Base-by-base conservation (phyloP, 2,113 vertebrate species). In the Ctenodactylus gundi region DNA sequence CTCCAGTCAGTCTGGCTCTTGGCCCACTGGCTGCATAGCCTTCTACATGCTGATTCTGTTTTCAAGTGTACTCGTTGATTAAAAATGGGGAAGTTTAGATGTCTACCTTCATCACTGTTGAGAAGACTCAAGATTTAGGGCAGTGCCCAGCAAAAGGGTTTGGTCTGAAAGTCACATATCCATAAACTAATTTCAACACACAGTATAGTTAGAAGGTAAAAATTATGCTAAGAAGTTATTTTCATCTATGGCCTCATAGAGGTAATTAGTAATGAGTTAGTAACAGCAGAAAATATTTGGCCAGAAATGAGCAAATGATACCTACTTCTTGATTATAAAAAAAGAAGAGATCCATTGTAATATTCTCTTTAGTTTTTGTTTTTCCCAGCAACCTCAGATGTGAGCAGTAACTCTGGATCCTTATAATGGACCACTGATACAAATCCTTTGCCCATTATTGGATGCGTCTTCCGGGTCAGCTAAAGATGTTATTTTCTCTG, bases 361-460 rank as follows among this genome's bases (percentile, higher is more conserved):
- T 68, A 27, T 70, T 58, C 44, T 10, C 7, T 67, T 72, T 21
- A 76, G n/a, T 80, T 64, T 64, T n/a, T n/a, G n/a, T n/a, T n/a
- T n/a, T n/a, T n/a, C n/a, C 90, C 70, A 77, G 44, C 8, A 85
- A 92, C 25, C 41, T 95, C 81, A 85, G 68, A 62, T 72, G 73
- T 36, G 34, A 76, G 31, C 10, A 3, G 0, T 27, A 64, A 58
- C 34, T 62, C 49, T 77, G 17, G 21, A 53, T 81, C 49, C 78
- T 57, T 31, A n/a, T 60, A 55, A 85, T 29, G 15, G 34, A 57
- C 39, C 39, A 73, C 6, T 41, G 57, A 93, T 34, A 89, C 13
- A 60, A 70, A 89, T 29, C 31, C 46, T 67, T 6, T 51, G 23
- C 39, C 86, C 60, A 84, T 58, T 67, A 4, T 58, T 57, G 31